Evolutionary conservation across 2,797 vertebrate genomes (phyloP).

Genomic region (Gephyroberyx darwinii): DNA sequence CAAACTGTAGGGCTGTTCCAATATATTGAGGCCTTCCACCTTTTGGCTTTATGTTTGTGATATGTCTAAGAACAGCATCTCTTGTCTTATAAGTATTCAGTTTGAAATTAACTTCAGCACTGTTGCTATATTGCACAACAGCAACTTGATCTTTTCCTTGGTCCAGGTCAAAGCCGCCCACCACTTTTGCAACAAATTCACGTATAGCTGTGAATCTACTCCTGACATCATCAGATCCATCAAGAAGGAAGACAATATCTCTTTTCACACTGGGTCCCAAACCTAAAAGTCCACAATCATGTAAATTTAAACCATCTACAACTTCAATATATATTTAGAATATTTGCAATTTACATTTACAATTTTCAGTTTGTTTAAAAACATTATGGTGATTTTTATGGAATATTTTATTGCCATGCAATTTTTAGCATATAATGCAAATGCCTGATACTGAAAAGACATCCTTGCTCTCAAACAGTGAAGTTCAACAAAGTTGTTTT

Average conservation of each 20-base stretch:
- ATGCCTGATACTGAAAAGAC: background rate
- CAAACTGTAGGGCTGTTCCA: constrained; percentile 78
- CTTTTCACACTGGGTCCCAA: constrained; percentile 61
- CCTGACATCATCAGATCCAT: constrained; percentile 81
- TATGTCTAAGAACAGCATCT: constrained; percentile 64
- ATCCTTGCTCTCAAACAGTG: background rate
- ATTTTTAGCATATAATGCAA: background rate
- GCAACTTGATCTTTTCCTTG: constrained; percentile 77
- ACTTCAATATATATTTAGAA: background rate
- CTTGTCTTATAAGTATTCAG: constrained; percentile 72
- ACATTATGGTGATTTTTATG: no score
- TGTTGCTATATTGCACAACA: constrained; percentile 81
- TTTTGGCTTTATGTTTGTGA: constrained; percentile 74
- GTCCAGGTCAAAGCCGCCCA: constrained; percentile 72
- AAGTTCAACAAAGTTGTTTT: background rate
- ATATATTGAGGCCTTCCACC: constrained; percentile 80
- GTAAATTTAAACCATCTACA: constrained; percentile 10
- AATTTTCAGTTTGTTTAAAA: no score
- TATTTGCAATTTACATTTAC: background rate
- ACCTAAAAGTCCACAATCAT: constrained; percentile 59
- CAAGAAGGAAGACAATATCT: constrained; percentile 84
- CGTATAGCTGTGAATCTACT: constrained; percentile 73
- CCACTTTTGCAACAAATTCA: constrained; percentile 75
- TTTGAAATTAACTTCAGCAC: constrained; percentile 72
- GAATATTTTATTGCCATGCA: background rate